phyloP scores from a whole-genome alignment of 2,888 invertebrate species.

The Eugnorisma glareosa region DNA sequence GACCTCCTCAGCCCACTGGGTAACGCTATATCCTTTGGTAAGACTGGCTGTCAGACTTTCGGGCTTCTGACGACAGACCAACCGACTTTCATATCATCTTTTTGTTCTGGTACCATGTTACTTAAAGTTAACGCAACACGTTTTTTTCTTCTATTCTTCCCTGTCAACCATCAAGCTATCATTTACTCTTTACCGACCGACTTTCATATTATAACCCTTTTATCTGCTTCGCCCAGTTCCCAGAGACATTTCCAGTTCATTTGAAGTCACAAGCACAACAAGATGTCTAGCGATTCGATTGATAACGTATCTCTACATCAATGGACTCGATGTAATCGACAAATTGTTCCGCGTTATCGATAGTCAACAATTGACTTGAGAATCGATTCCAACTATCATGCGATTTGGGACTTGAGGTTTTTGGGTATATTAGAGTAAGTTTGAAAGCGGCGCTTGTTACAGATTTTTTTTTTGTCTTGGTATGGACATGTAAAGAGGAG shows the following conservation, averaged over 20 bases:
- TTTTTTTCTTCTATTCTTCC: not conserved
- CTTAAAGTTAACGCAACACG: not conserved
- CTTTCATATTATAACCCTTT: not conserved
- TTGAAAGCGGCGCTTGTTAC: too few species aligned
- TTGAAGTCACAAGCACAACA: conserved; percentile 21
- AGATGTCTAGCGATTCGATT: conserved; percentile 39
- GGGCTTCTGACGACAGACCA: not conserved
- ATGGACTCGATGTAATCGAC: conserved; percentile 9
- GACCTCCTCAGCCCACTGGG: not conserved
- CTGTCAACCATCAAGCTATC: not conserved
- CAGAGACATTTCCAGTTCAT: conserved; percentile 2
- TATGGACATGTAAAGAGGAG: too few species aligned
- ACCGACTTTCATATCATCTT: not conserved
- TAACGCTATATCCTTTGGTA: not conserved
- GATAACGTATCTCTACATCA: conserved; percentile 41
- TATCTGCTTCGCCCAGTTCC: not conserved
- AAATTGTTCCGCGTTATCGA: conserved; percentile 26
- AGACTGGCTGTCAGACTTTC: not conserved
- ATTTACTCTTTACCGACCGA: not conserved
- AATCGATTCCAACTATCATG: conserved; percentile 6
- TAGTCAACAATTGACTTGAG: conserved; percentile 5
- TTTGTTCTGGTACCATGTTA: too few species aligned
- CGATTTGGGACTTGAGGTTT: not conserved
- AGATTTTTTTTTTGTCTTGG: too few species aligned
- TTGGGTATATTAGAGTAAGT: too few species aligned